phyloP scores from a whole-genome alignment of 2,113 vertebrate species.

The Anguilla japonica region DNA sequence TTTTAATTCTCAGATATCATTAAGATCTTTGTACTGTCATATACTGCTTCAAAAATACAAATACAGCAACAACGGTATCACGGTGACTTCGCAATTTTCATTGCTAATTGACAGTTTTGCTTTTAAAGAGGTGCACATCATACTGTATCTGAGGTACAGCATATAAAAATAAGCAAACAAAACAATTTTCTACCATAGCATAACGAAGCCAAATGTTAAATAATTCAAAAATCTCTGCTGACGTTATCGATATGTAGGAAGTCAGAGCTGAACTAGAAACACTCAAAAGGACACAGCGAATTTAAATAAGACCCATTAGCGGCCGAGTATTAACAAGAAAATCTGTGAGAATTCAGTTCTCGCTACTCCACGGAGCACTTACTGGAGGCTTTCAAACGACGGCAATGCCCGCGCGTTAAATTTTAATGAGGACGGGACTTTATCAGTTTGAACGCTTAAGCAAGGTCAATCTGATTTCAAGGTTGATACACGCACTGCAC shows the following conservation, averaged over 20 bases:
- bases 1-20: not conserved
- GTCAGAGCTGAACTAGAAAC: conserved; percentile 47
- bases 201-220: conserved; percentile 59
- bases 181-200: conserved; percentile 46
- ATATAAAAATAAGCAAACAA: not conserved
- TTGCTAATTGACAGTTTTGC: not conserved
- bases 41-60: not conserved
- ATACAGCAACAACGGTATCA: not conserved
- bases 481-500: conserved; percentile 2
- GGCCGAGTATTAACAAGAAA: conserved; percentile 37
- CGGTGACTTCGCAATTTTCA: not conserved
- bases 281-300: conserved; percentile 43
- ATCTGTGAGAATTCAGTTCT: conserved; percentile 24
- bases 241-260: conserved; percentile 47
- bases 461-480: conserved; percentile 24
- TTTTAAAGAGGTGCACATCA: not conserved
- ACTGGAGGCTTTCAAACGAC: conserved; percentile 22
- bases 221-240: conserved; percentile 65
- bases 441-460: conserved; percentile 22
- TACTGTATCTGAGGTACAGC: not conserved
- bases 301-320: conserved; percentile 52
- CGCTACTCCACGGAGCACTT: conserved; percentile 10
- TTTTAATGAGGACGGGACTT: conserved; percentile 31
- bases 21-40: not conserved
- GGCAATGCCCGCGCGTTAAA: conserved; percentile 9